phyloP scores from a whole-genome alignment of 2,797 vertebrate genomes.

The Scleropages formosus region DNA sequence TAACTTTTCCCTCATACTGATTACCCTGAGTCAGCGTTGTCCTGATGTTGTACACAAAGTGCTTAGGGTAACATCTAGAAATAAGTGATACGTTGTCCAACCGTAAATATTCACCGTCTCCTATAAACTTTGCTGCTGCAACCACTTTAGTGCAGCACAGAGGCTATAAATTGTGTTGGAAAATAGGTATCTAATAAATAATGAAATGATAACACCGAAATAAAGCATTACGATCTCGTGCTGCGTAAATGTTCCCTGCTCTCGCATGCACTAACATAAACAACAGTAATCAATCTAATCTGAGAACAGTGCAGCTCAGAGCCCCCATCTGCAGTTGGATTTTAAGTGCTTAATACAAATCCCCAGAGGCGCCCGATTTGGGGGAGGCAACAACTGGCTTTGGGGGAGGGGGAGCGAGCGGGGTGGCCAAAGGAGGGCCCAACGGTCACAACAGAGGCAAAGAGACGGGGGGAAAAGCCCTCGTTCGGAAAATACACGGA shows the following conservation, averaged over 20 bases:
- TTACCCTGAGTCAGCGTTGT: too few species aligned
- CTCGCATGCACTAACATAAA: conserved; percentile 38
- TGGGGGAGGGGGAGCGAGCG: neutral
- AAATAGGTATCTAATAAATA: too few species aligned
- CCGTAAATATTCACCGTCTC: too few species aligned
- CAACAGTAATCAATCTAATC: conserved; percentile 59
- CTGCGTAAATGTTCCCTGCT: neutral
- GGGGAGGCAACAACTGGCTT: neutral
- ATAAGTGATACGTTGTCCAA: too few species aligned
- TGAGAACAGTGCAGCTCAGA: conserved; percentile 43
- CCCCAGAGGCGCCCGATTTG: conserved; percentile 39
- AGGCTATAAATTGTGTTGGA: too few species aligned
- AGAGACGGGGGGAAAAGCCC: conserved; percentile 10
- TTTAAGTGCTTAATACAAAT: conserved; percentile 23
- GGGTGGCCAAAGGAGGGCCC: neutral
- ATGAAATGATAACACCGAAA: neutral
- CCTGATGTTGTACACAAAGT: too few species aligned
- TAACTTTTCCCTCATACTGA: too few species aligned
- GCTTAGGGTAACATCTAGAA: too few species aligned
- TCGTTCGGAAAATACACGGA: neutral
- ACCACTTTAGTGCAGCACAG: too few species aligned
- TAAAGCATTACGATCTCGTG: neutral
- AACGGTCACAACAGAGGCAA: neutral
- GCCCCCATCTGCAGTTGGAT: conserved; percentile 23
- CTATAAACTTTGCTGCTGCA: too few species aligned